Conservation (phyloP, 2,888 invertebrate species). For the Drosophila ustulata region DNA sequence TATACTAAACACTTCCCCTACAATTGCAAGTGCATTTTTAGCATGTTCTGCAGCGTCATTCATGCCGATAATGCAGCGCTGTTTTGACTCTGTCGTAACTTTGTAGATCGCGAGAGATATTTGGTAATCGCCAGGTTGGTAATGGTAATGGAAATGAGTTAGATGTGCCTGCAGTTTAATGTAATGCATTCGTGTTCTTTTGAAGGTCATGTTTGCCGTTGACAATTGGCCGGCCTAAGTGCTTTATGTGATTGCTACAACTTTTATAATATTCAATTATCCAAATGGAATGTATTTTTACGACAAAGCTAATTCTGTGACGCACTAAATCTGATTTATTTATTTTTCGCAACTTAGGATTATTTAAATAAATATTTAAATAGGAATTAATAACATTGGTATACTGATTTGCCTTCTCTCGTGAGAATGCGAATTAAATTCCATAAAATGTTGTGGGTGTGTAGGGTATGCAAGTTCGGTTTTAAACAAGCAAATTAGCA, state of each 20-base stretch:
- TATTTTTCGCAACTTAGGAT: no score
- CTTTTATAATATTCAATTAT: slow-evolving; percentile 1
- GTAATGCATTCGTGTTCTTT: slow-evolving; percentile 37
- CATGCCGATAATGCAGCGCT: slow-evolving; percentile 32
- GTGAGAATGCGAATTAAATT: no score
- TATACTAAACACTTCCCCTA: slow-evolving; percentile 22
- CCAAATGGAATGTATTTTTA: neutral
- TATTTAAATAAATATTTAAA: no score
- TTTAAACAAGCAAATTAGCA: no score
- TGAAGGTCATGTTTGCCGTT: slow-evolving; percentile 44
- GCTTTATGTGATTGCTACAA: slow-evolving; percentile 13
- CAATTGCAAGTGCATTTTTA: slow-evolving; percentile 20
- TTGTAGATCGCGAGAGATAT: slow-evolving; percentile 48
- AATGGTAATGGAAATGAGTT: slow-evolving; percentile 26
- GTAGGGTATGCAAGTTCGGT: neutral
- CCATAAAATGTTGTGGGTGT: no score
- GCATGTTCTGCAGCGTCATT: slow-evolving; percentile 50
- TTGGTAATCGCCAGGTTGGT: slow-evolving; percentile 24
- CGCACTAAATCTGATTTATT: neutral
- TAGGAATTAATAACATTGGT: no score
- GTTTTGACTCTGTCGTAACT: slow-evolving; percentile 22
- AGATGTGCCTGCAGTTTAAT: slow-evolving; percentile 28
- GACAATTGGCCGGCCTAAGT: slow-evolving; percentile 9
- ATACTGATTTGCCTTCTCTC: no score
- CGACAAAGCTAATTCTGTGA: neutral